A percentile compares a stretch with the other conserved stretches of the same genome.
Conservation (phyloP, 2,888 invertebrate genomes). For the Sinentomon sp. region DNA sequence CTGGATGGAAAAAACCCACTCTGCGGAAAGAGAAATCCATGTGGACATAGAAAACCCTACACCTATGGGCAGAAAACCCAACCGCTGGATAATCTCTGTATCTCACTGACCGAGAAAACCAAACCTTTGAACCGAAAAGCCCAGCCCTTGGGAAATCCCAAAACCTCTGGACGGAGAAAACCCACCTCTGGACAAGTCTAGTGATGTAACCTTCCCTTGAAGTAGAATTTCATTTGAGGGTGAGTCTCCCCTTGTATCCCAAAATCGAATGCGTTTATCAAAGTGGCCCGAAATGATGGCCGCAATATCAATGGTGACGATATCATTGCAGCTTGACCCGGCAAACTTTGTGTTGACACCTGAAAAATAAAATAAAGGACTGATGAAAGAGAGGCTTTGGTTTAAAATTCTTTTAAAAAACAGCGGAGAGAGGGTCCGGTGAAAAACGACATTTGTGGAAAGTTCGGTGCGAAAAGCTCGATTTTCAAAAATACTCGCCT, state of each 20-base stretch:
- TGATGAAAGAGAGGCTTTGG: no score
- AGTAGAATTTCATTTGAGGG: constrained; percentile 48
- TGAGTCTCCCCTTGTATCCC: no score
- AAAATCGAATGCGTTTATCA: constrained; percentile 62
- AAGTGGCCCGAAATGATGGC: constrained; percentile 84
- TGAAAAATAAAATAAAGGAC: constrained; percentile 24
- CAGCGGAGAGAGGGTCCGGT: no score
- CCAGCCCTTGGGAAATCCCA: not conserved
- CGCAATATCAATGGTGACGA: constrained; percentile 62
- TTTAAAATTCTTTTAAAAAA: no score
- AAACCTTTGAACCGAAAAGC: no score
- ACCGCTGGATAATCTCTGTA: no score
- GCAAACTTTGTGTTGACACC: constrained; percentile 80
- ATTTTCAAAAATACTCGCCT: no score
- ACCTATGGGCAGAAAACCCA: not conserved
- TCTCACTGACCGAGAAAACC: no score
- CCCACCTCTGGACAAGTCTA: constrained; percentile 68
- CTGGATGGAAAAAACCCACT: not conserved
- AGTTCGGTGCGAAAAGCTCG: no score
- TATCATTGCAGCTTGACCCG: constrained; percentile 86
- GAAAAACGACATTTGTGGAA: no score
- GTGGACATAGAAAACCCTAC: constrained; percentile 2
- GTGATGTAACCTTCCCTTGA: constrained; percentile 78
- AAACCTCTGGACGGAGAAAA: not conserved
- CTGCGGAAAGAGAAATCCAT: constrained; percentile 6